phyloP scores from a whole-genome alignment of 92 coral and sea anemone genomes.

The Actinostola sp. region DNA sequence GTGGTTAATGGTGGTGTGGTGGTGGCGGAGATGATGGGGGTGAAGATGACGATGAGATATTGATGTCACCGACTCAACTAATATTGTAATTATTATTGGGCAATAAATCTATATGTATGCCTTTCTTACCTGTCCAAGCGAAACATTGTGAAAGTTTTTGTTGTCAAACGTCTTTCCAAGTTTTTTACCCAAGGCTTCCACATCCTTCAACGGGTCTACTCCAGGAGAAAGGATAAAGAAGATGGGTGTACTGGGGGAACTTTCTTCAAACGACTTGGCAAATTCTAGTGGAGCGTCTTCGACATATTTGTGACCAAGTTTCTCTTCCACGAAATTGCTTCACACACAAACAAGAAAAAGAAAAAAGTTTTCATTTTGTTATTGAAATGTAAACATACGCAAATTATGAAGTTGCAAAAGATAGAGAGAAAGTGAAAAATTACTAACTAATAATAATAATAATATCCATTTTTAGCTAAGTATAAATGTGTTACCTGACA shows the following conservation, averaged over 20 bases:
- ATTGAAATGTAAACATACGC: no score
- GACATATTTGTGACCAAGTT: conserved; percentile 98
- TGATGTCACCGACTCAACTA: no score
- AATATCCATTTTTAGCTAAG: no score
- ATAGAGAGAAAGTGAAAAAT: no score
- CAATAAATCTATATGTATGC: not conserved
- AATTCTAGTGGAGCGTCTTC: conserved; percentile 94
- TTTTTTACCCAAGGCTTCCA: conserved; percentile 96
- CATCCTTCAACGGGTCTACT: conserved; percentile 98
- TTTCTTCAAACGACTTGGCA: conserved; percentile 95
- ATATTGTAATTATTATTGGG: no score
- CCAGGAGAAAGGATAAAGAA: conserved; percentile 99
- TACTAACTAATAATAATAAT: no score
- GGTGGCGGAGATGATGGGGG: no score
- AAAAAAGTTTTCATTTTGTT: no score
- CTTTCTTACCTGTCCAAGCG: conserved; percentile 89
- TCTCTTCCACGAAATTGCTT: conserved; percentile 95
- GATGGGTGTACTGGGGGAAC: conserved; percentile 96
- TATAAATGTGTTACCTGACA: conserved; percentile 89
- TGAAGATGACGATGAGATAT: no score
- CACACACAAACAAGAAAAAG: not conserved
- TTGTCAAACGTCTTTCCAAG: conserved; percentile 93
- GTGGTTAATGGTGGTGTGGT: no score
- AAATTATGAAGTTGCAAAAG: no score
- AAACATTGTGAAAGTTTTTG: conserved; percentile 98